phyloP scores from a whole-genome alignment of 2,797 vertebrate genomes.

The Chelmon rostratus region DNA sequence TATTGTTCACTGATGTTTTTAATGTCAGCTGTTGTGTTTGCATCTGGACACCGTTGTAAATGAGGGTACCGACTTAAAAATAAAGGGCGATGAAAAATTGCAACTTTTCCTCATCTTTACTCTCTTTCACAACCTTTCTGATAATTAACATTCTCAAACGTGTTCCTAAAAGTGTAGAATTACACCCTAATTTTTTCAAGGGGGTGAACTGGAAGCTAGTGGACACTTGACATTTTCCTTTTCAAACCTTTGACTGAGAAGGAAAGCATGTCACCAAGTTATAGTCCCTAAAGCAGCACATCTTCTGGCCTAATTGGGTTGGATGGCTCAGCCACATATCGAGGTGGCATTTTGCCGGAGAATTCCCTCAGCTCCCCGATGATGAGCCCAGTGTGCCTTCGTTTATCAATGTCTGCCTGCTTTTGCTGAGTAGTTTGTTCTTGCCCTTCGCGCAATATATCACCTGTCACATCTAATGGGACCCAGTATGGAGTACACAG shows the following conservation, averaged over 20 bases:
- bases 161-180: constrained; percentile 33
- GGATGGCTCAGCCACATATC: constrained; percentile 74
- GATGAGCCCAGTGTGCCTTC: constrained; percentile 76
- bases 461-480: constrained; percentile 85
- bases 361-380: constrained; percentile 79
- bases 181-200: constrained; percentile 14
- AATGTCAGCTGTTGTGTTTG: too few relatives aligned
- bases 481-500: constrained; percentile 69
- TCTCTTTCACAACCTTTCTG: constrained; percentile 24
- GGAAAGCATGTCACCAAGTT: constrained; percentile 41
- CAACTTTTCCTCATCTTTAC: constrained; percentile 5
- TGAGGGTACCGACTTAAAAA: too few relatives aligned
- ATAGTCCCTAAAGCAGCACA: constrained; percentile 57
- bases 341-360: constrained; percentile 82
- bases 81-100: neutral
- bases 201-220: constrained; percentile 39
- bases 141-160: constrained; percentile 15
- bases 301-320: constrained; percentile 82
- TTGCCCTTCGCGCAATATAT: constrained; percentile 82
- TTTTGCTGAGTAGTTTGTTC: constrained; percentile 88
- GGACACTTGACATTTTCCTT: constrained; percentile 78
- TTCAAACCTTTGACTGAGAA: constrained; percentile 69
- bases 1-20: too few relatives aligned
- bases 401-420: constrained; percentile 82
- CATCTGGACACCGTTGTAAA: too few relatives aligned